These are phyloP conservation scores for Microplitis deprimator DNA, from an alignment of 2,888 invertebrate genomes.

Conservation along the genomic window DNA sequence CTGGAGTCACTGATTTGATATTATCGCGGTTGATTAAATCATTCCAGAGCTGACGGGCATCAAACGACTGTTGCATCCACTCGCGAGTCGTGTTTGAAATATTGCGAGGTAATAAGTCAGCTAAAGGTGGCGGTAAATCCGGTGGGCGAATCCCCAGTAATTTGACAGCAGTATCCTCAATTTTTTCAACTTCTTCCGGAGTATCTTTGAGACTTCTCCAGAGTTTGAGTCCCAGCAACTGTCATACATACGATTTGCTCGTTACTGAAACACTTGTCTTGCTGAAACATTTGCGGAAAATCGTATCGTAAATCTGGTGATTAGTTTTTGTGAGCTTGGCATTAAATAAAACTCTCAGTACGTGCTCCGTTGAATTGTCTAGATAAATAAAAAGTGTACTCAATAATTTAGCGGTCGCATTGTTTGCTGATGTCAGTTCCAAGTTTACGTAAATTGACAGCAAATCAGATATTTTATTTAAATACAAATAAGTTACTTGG, in stretches of 20 bases:
- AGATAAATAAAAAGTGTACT: slow-evolving; percentile 63
- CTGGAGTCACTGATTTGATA: neutral
- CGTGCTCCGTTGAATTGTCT: slow-evolving; percentile 65
- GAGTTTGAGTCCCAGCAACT: slow-evolving; percentile 62
- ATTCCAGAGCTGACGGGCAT: slow-evolving; percentile 55
- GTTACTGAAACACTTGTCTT: slow-evolving; percentile 49
- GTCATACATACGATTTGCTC: slow-evolving; percentile 60
- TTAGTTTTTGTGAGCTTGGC: slow-evolving; percentile 57
- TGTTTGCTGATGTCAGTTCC: slow-evolving; percentile 64
- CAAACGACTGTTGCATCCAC: slow-evolving; percentile 58
- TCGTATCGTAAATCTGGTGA: slow-evolving; percentile 58
- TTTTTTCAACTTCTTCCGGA: slow-evolving; percentile 55
- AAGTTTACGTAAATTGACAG: slow-evolving; percentile 69
- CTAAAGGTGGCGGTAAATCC: neutral
- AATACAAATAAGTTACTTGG: slow-evolving; percentile 59
- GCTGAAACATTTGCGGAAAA: slow-evolving; percentile 62
- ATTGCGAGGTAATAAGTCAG: neutral
- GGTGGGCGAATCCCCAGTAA: slow-evolving; percentile 59
- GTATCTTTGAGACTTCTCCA: slow-evolving; percentile 61
- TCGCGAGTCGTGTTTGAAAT: slow-evolving; percentile 57
- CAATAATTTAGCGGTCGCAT: slow-evolving; percentile 58
- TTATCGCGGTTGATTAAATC: slow-evolving; percentile 58
- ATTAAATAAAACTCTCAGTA: slow-evolving; percentile 63
- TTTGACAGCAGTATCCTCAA: slow-evolving; percentile 57
- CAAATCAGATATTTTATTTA: slow-evolving; percentile 69